Base-by-base conservation (phyloP, 2,888 invertebrate genomes). In the Ecdyonurus torrentis region DNA sequence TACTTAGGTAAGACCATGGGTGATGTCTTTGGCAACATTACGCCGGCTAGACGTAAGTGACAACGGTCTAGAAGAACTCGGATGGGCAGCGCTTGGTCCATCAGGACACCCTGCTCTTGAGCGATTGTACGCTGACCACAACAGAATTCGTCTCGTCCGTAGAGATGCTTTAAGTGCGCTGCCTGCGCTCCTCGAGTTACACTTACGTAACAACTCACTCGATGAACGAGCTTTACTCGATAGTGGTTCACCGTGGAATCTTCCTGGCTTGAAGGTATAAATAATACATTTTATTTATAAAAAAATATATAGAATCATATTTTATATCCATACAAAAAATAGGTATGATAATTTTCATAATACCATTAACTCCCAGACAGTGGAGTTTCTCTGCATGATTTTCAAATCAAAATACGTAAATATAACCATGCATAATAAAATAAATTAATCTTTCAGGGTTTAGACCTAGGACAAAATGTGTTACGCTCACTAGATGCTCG, bases 91-190 rank as follows among this genome's bases (percentile, higher is more conserved):
- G 0, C 72, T 92, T 10, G 55, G 55, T 7, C 55, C 55, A 5
- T 78, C 87, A 69, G 90, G 91, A 1, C 91, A 91, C 71, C 83
- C 86, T 0, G 87, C 85, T 61, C 73, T 93, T 67, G 91, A 91
- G 74, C 81, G 89, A 68, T 76, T 92, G 37, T 87, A 91, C 75
- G 77, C 92, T 63, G 87, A 90, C 71, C 84, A 86, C 73, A 93
- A 93, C 70, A 81, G 81, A 66, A 79, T 92, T 61, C 82, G 82
- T 64, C 80, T 82, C 61, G 83, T 92, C 63, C 87, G 89, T 69
- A 78, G 85, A 52, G 89, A 91, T 71, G 87, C 91, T 0, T 85
- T 93, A 71, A 82, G 85, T 71, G 87, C 87, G 19, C 87, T 93
- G 85, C 89, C 89, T 0, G 87, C 90, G 0, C 74, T 94, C 52